A percentile compares a stretch with the other conserved stretches of the same genome.
phyloP scores from a whole-genome alignment of 2,888 invertebrate genomes.

The Phaedon cochleariae region DNA sequence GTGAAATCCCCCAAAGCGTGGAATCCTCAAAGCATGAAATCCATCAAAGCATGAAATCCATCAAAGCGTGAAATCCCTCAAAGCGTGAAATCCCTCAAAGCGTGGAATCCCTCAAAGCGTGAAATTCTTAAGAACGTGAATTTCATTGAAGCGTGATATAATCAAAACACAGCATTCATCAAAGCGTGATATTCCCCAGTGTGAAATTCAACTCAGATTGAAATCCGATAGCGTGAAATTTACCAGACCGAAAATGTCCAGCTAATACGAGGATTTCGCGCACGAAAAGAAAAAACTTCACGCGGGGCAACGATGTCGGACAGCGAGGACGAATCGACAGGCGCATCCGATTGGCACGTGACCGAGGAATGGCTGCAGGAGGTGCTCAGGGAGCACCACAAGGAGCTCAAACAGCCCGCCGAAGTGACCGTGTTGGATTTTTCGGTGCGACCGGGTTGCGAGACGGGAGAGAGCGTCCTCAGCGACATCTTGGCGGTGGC shows the following conservation, averaged over 20 bases:
- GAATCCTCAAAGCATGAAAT: too few relatives aligned
- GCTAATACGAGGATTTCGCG: not conserved
- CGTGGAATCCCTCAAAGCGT: not conserved
- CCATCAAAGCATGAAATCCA: too few relatives aligned
- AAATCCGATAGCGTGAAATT: too few relatives aligned
- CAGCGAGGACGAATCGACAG: slow-evolving; percentile 65
- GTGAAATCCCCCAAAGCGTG: too few relatives aligned
- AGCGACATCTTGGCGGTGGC: slow-evolving; percentile 81
- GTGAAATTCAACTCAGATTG: too few relatives aligned
- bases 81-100: too few relatives aligned
- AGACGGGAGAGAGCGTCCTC: slow-evolving; percentile 76
- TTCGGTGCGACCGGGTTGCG: slow-evolving; percentile 68
- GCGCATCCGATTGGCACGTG: slow-evolving; percentile 64
- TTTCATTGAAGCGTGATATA: too few relatives aligned
- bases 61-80: too few relatives aligned
- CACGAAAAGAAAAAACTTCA: not conserved
- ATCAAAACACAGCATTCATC: too few relatives aligned
- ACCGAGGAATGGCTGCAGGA: slow-evolving; percentile 68
- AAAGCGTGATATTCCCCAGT: too few relatives aligned
- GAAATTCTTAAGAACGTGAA: not conserved
- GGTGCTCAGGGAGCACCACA: slow-evolving; percentile 64
- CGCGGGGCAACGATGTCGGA: slow-evolving; percentile 64
- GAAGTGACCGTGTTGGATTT: slow-evolving; percentile 63
- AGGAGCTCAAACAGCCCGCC: slow-evolving; percentile 50
- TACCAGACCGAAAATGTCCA: too few relatives aligned